These are phyloP conservation scores for Verasper variegatus DNA, from an alignment of 2,113 vertebrate species.

Conservation along the genomic window DNA sequence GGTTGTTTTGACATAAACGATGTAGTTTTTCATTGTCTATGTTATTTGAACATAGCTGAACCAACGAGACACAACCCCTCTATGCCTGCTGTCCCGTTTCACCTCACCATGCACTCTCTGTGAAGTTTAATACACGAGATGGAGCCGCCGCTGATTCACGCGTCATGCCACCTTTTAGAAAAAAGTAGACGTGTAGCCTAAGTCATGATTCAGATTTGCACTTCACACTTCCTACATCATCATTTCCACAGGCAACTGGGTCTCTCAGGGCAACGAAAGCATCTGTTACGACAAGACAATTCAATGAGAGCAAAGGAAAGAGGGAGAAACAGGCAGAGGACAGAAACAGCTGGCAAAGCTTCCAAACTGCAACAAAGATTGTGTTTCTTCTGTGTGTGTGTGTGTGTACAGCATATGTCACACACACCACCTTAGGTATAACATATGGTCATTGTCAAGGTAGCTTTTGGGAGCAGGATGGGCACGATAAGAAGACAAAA, in stretches of 20 bases:
- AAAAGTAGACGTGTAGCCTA: neutral
- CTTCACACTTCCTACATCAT: constrained; percentile 37
- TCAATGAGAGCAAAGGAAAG: constrained; percentile 11
- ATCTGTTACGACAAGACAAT: constrained; percentile 54
- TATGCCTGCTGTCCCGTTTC: neutral
- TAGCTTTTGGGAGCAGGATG: constrained; percentile 31
- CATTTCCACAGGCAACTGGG: constrained; percentile 33
- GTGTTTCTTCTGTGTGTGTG: constrained; percentile 22
- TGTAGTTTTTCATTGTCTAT: neutral
- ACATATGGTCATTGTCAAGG: constrained; percentile 55
- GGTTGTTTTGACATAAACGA: neutral
- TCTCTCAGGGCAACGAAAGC: constrained; percentile 45
- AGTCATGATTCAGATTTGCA: constrained; percentile 26
- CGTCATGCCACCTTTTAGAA: neutral
- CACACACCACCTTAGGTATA: constrained; percentile 58
- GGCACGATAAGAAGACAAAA: constrained; percentile 18
- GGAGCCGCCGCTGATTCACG: neutral
- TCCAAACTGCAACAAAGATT: constrained; percentile 39
- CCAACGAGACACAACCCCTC: neutral
- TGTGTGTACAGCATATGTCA: constrained; percentile 12
- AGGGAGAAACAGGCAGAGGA: constrained; percentile 14
- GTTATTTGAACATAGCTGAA: neutral
- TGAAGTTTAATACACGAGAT: neutral
- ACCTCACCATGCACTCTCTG: constrained; percentile 3
- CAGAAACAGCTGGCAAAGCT: constrained; percentile 57